Evolutionary conservation across 2,113 vertebrate genomes (phyloP), one percentile per base, ranked within the genome.

Genomic region (Loxodonta africana): DNA sequence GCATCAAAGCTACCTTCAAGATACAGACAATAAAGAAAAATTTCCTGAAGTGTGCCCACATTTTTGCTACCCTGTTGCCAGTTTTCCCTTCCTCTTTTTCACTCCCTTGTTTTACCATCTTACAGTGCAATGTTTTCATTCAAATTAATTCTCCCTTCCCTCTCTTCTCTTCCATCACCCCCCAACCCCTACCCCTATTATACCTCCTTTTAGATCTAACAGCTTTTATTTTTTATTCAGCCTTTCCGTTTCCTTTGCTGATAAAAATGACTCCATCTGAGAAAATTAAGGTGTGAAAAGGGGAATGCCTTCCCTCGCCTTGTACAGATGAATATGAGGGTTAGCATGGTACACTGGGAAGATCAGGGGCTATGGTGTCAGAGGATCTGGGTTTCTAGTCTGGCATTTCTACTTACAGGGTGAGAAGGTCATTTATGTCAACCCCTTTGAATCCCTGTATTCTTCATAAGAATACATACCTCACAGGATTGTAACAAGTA

Each of bases 261-360:
- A n/a, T 84, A 88, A 90, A 85, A 71, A 83, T 25, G 14, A 83
- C 41, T 90, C 25, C 57, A 10, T 48, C 26, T 71, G 74, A 30
- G 25, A 95, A 89, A 91, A 96, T 71, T 28, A 91, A 93, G 30
- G 48, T 6, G 25, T 6, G 21, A 18, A 8, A 94, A 88, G 67
- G 94, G 77, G 62, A 96, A 78, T 83, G 12, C 0, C 25, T 81
- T 51, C 8, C 23, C 20, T 73, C 17, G 8, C 18, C 51, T 86
- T 89, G 28, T n/a, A 57, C 8, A 69, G 62, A 51, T 33, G 23
- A 69, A 37, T 37, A 93, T 0, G 23, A 60, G 88, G 4, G 44
- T 81, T 30, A 69, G 28, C n/a, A 53, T 4, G 7, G 15, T 5
- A 26, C 62, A 25, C 4, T 77, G 51, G 10, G 62, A 94, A 84